Conservation (phyloP, 35 echinoderm and acorn worm genomes). For the Apostichopus californicus region DNA sequence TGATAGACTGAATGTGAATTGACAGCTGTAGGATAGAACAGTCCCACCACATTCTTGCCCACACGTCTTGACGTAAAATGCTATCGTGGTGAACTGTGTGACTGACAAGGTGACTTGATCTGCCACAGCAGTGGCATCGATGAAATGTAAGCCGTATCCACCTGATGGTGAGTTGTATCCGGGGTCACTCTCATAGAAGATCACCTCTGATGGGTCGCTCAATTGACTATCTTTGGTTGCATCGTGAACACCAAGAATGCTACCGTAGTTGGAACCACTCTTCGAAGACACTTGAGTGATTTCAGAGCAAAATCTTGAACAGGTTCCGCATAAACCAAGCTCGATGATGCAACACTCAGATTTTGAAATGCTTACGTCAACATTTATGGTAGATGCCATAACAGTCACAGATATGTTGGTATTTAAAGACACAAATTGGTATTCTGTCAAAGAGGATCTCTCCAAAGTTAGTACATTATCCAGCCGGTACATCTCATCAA, state of each 20-base stretch:
- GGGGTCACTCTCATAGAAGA: conserved; percentile 40
- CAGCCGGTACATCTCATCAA: conserved; percentile 36
- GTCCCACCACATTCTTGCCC: conserved; percentile 62
- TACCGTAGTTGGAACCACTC: not conserved
- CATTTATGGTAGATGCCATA: conserved; percentile 34
- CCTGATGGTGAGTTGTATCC: conserved; percentile 11
- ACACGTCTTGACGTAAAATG: conserved; percentile 72
- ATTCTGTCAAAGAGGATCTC: conserved; percentile 19
- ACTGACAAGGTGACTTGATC: conserved; percentile 25
- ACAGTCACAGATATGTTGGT: not conserved
- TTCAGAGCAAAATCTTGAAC: not conserved
- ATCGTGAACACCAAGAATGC: not conserved
- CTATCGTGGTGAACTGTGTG: conserved; percentile 50
- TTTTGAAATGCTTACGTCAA: conserved; percentile 51
- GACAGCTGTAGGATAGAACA: conserved; percentile 66
- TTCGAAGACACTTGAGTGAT: not conserved
- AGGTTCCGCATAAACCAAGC: conserved; percentile 65
- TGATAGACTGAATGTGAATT: conserved; percentile 66
- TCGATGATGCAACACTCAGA: conserved; percentile 17
- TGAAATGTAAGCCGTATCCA: conserved; percentile 61
- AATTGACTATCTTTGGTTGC: not conserved
- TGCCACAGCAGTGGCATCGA: conserved; percentile 41
- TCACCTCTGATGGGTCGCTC: not conserved
- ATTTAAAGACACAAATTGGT: conserved; percentile 5
- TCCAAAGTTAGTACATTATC: not conserved